Conservation (phyloP, 2,888 invertebrate species). For the Rhingia rostrata region DNA sequence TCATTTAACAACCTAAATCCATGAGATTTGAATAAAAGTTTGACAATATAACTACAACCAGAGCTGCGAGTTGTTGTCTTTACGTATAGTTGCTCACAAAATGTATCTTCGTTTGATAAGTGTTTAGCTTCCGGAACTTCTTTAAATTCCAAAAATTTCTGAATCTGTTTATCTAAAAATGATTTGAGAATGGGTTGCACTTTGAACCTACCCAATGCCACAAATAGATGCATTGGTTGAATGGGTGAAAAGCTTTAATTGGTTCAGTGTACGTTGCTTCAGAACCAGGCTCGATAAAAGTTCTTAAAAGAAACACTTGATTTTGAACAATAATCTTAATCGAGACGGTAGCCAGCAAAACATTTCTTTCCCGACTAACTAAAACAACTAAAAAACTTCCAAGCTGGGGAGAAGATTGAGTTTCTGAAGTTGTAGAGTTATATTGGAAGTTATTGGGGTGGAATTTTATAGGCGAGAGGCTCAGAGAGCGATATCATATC, state of each 20-base stretch:
- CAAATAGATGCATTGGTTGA: constrained; percentile 11
- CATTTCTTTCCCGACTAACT: constrained; percentile 13
- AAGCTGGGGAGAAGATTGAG: constrained; percentile 7
- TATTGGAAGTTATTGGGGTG: constrained; percentile 1
- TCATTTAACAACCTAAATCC: constrained; percentile 2
- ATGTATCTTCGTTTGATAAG: constrained; percentile 18
- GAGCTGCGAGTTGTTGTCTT: neutral
- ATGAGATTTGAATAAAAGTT: constrained; percentile 16
- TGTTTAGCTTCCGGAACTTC: constrained; percentile 21
- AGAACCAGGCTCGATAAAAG: too few species aligned
- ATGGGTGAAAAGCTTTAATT: constrained; percentile 10
- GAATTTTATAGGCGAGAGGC: neutral
- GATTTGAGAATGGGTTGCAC: neutral
- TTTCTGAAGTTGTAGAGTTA: neutral
- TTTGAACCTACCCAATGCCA: constrained; percentile 20
- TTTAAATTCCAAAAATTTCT: constrained; percentile 35
- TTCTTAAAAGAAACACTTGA: neutral
- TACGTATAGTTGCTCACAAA: neutral
- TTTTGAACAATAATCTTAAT: constrained; percentile 18
- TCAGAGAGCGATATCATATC: neutral
- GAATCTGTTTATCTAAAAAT: constrained; percentile 12
- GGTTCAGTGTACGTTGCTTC: constrained; percentile 13
- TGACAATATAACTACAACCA: constrained; percentile 23
- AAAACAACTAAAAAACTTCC: neutral
- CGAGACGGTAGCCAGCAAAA: constrained; percentile 28